Evolutionary conservation across 1,140 invertebrate genomes (phyloP).

Genomic region (Grapholita molesta): DNA sequence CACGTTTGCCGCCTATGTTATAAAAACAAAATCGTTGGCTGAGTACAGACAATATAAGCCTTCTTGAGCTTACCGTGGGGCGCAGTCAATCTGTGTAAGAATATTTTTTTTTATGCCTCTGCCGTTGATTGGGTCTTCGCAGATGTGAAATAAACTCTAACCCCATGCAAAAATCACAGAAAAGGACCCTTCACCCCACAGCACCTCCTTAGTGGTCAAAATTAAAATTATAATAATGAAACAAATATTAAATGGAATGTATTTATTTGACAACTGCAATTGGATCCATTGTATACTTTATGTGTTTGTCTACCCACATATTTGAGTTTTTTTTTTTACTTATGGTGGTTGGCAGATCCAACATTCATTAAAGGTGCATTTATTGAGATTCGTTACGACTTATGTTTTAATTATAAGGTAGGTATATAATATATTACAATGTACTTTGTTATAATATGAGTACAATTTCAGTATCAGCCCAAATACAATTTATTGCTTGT

Average conservation of each 20-base stretch:
- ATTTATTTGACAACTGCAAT: constrained; percentile 51
- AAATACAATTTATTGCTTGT: constrained; percentile 4
- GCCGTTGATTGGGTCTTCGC: too few relatives aligned
- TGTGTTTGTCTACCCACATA: constrained; percentile 5
- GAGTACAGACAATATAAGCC: too few relatives aligned
- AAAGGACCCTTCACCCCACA: too few relatives aligned
- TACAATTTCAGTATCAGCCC: constrained; percentile 3
- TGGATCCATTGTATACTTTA: constrained; percentile 19
- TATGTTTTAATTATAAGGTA: constrained; percentile 7
- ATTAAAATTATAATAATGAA: background rate
- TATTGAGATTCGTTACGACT: constrained; percentile 10
- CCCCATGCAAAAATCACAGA: too few relatives aligned
- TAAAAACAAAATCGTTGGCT: too few relatives aligned
- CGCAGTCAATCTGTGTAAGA: too few relatives aligned
- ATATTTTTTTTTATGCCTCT: too few relatives aligned
- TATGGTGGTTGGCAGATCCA: background rate
- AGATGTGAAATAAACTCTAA: too few relatives aligned
- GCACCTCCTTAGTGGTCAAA: too few relatives aligned
- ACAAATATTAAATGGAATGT: constrained; percentile 23
- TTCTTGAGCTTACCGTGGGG: too few relatives aligned
- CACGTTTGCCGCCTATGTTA: too few relatives aligned
- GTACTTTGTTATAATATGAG: constrained; percentile 11
- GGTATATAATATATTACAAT: constrained; percentile 16
- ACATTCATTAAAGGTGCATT: constrained; percentile 1
- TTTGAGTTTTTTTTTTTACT: background rate